Conservation (phyloP, 2,888 invertebrate species). For the Euclidia mi region DNA sequence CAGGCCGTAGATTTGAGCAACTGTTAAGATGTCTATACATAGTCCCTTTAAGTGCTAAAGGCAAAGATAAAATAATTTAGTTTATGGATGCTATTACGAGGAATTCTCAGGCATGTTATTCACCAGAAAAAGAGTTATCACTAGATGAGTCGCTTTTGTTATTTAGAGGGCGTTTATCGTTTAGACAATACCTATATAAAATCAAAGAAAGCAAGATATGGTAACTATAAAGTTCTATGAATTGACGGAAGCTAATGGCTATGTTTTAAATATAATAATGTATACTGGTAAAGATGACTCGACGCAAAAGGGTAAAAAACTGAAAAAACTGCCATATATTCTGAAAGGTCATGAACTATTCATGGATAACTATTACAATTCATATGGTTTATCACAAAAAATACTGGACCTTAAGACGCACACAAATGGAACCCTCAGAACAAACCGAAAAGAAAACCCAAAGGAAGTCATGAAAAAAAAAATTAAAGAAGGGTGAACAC, state of each 20-base stretch:
- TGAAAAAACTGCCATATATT: slow-evolving; percentile 24
- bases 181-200: slow-evolving; percentile 19
- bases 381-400: slow-evolving; percentile 42
- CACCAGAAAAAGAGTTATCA: slow-evolving; percentile 6
- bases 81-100: slow-evolving; percentile 23
- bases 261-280: slow-evolving; percentile 32
- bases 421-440: slow-evolving; percentile 46
- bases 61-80: slow-evolving; percentile 20
- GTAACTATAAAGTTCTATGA: slow-evolving; percentile 38
- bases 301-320: slow-evolving; percentile 8
- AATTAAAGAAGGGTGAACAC: slow-evolving; percentile 57
- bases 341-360: slow-evolving; percentile 33
- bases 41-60: slow-evolving; percentile 16
- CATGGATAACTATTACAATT: slow-evolving; percentile 35
- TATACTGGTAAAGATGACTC: slow-evolving; percentile 15
- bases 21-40: slow-evolving; percentile 19
- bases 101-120: slow-evolving; percentile 17
- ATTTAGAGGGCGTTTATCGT: slow-evolving; percentile 27
- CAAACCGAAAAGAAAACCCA: slow-evolving; percentile 45
- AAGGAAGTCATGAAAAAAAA: slow-evolving; percentile 30
- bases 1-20: slow-evolving; percentile 13
- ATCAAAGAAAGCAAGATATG: slow-evolving; percentile 20
- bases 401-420: slow-evolving; percentile 45
- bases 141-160: slow-evolving; percentile 25
- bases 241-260: slow-evolving; percentile 27